Evolutionary conservation across 2,113 vertebrate species (phyloP), one percentile per base, ranked within the genome.

Genomic region (Riparia riparia): DNA sequence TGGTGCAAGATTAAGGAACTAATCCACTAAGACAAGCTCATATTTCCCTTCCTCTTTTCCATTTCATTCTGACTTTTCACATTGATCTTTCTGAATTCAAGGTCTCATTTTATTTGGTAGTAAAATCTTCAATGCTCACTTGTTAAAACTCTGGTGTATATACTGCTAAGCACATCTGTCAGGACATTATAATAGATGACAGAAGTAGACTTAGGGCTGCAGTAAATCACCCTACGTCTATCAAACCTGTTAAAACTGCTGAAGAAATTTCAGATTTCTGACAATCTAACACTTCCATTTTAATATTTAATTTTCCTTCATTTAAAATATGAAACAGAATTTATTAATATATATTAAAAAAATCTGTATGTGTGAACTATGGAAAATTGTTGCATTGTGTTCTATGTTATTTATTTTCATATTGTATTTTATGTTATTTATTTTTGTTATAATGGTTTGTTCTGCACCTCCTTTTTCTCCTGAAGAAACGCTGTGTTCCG

Each of bases 311-410:
- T 39, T 89, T 94, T 76, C 3, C 28, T 79, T 85, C 7, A 12
- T 39, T 51, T 85, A 26, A 93, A 93, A 47, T 24, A 74, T 39
- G 20, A 50, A 58, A 34, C 9, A 32, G 6, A 8, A 3, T 41
- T 4, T 31, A 63, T 5, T 6, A 39, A 39, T 60, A 71, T 34
- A 34, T 56, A 71, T 34, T 37, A 44, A 57, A 39, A 39, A 28
- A 37, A 56, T 0, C 5, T 28, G 1, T 39, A 7, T 39, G 3
- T 63, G 26, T 5, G 10, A 64, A 9, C 6, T 45, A 9, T 14
- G 57, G 45, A 69, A 85, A 87, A 57, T 26, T 37, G 37, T 37
- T 37, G 37, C 37, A 37, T 37, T 37, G 37, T 37, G 37, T 9
- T 37, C 37, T 37, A 37, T 37, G 37, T 37, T 37, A 37, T 37